Conservation (phyloP, 2,888 invertebrate genomes). For the Emmelina monodactyla region DNA sequence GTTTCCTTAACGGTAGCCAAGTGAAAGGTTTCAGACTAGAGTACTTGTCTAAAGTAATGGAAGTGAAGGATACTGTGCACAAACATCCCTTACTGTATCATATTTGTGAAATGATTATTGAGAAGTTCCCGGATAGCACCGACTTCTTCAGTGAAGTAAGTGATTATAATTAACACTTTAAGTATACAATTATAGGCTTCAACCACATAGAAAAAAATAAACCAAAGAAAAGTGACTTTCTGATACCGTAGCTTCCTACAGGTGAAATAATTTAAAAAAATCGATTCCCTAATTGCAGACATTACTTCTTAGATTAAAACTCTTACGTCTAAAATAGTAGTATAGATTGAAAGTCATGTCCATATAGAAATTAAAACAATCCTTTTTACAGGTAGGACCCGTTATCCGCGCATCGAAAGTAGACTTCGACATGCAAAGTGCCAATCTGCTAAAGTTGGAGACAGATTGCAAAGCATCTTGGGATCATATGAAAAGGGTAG, state of each 20-base stretch:
- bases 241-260: no score
- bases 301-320: no score
- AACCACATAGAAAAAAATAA: no score
- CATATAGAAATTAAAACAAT: not conserved
- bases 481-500: slow-evolving; percentile 94
- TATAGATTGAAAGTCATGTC: no score
- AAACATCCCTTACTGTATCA: slow-evolving; percentile 98
- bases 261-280: no score
- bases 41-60: slow-evolving; percentile 95
- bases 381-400: slow-evolving; percentile 74
- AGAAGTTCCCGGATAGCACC: slow-evolving; percentile 92
- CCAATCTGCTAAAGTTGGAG: slow-evolving; percentile 89
- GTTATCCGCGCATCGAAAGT: slow-evolving; percentile 91
- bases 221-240: no score
- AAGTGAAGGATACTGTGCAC: slow-evolving; percentile 99
- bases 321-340: no score
- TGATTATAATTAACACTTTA: slow-evolving; percentile 5
- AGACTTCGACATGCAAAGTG: slow-evolving; percentile 91
- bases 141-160: slow-evolving; percentile 96
- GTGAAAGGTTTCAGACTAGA: slow-evolving; percentile 98
- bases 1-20: slow-evolving; percentile 92
- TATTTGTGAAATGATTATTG: slow-evolving; percentile 96
- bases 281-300: no score
- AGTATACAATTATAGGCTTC: no score
- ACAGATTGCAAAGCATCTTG: slow-evolving; percentile 96